Evolutionary conservation across 2,113 vertebrate genomes (phyloP).

Genomic region (Tragelaphus scriptus): DNA sequence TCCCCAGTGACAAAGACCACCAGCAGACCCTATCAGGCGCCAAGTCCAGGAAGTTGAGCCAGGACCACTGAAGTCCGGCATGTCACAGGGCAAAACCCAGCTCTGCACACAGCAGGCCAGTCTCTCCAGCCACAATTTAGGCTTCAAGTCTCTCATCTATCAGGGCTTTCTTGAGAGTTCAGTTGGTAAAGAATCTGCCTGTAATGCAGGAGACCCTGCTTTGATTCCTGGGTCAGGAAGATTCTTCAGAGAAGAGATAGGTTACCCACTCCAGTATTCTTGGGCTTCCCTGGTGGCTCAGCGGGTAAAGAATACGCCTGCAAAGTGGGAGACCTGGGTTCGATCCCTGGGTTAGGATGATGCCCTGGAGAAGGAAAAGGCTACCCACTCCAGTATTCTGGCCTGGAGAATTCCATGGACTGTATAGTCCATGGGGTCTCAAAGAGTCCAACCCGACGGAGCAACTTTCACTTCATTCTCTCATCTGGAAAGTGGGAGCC

Average conservation of each 20-base stretch:
- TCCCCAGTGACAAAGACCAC: background rate
- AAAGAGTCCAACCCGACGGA: background rate
- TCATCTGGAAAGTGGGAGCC: too few relatives aligned
- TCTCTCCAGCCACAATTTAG: background rate
- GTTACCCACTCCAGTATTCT: too few relatives aligned
- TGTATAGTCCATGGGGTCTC: background rate
- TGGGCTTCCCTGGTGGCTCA: too few relatives aligned
- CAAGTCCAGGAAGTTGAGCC: background rate
- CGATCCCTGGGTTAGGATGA: too few relatives aligned
- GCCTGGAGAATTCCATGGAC: background rate
- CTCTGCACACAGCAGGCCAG: background rate
- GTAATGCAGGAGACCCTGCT: background rate
- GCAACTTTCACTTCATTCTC: background rate
- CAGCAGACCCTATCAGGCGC: background rate
- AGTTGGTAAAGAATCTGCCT: background rate
- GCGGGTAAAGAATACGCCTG: too few relatives aligned
- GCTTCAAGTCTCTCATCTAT: background rate
- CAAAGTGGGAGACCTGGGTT: too few relatives aligned
- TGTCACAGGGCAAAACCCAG: background rate
- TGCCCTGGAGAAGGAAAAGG: too few relatives aligned
- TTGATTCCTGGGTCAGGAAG: background rate
- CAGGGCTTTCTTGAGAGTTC: background rate
- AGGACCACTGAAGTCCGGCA: background rate
- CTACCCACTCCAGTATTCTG: too few relatives aligned
- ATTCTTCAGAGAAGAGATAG: background rate